Percentiles rank a stretch among this genome's conserved stretches.
These are phyloP conservation scores for Danaus melanippus DNA, from an alignment of 1,140 invertebrate species.

Conservation along the genomic window DNA sequence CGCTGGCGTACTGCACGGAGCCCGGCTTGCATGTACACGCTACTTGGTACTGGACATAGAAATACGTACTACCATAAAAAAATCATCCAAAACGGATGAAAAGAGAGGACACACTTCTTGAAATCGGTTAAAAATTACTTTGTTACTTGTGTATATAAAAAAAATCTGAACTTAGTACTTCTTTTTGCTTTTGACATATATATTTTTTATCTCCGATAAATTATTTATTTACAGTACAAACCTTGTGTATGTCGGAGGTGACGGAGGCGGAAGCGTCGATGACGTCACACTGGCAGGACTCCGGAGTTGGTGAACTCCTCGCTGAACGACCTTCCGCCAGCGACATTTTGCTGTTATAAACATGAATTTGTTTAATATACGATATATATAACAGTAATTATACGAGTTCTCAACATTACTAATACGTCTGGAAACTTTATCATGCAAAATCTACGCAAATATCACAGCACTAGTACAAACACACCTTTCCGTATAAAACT, in stretches of 20 bases:
- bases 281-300: constrained; percentile 65
- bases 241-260: constrained; percentile 67
- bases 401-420: too few species aligned
- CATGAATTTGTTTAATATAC: too few species aligned
- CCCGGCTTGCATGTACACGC: constrained; percentile 62
- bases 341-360: constrained; percentile 7
- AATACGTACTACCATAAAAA: too few species aligned
- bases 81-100: too few species aligned
- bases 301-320: constrained; percentile 54
- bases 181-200: too few species aligned
- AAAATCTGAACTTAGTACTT: too few species aligned
- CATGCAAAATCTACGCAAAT: too few species aligned
- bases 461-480: too few species aligned
- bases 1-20: constrained; percentile 58
- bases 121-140: not conserved
- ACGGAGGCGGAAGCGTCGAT: constrained; percentile 47
- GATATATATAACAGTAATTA: too few species aligned
- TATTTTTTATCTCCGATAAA: not conserved
- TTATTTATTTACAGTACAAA: constrained; percentile 17
- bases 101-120: not conserved
- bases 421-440: too few species aligned
- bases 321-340: constrained; percentile 55
- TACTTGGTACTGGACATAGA: constrained; percentile 62
- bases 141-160: not conserved
- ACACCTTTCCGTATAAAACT: too few species aligned